These are phyloP conservation scores for Poecilia latipinna DNA, from an alignment of 2,113 vertebrate species.

Conservation along the genomic window DNA sequence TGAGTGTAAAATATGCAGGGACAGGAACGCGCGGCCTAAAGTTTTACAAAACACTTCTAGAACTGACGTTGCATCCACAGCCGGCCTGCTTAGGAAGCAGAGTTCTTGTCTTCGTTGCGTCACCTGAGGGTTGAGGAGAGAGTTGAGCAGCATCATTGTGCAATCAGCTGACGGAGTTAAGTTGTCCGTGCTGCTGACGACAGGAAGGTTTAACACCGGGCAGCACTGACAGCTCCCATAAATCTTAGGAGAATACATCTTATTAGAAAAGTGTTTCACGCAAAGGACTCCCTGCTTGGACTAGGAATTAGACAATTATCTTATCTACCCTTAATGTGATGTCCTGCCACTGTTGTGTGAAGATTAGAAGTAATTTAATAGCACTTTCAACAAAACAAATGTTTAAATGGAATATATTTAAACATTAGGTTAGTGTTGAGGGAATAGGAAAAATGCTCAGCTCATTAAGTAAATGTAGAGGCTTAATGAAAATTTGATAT, in stretches of 20 bases:
- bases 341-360: too few species aligned
- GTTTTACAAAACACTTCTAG: conserved; percentile 34
- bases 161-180: conserved; percentile 27
- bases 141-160: conserved; percentile 45
- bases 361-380: too few species aligned
- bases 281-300: not conserved
- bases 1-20: conserved; percentile 5
- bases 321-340: not conserved
- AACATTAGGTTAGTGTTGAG: too few species aligned
- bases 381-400: not conserved
- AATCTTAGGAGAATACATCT: conserved; percentile 24
- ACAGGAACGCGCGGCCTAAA: conserved; percentile 20
- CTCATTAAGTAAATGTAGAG: too few species aligned
- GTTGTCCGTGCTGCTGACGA: conserved; percentile 27
- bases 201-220: conserved; percentile 16
- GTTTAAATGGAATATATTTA: not conserved
- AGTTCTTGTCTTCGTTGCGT: conserved; percentile 31
- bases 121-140: conserved; percentile 32
- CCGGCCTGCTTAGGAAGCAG: conserved; percentile 50
- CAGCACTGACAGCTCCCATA: conserved; percentile 36
- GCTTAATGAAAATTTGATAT: not conserved
- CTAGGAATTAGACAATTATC: not conserved
- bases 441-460: too few species aligned
- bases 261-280: conserved; percentile 20
- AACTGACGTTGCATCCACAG: conserved; percentile 17